phyloP scores from a whole-genome alignment of 2,113 vertebrate species.

The Sphyrna mokarran region DNA sequence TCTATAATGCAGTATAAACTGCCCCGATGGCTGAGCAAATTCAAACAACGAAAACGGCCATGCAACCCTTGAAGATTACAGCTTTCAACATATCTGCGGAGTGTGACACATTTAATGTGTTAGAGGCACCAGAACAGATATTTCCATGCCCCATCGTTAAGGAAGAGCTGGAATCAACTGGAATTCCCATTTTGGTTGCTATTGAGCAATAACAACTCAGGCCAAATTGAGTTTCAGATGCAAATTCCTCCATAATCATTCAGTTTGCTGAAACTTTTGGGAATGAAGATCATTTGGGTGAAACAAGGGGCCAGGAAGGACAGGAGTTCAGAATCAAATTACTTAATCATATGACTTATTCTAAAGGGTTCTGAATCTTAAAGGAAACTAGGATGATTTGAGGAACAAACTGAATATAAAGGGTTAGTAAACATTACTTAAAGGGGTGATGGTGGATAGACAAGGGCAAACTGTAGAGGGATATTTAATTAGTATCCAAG shows the following conservation, averaged over 20 bases:
- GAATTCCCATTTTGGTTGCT: not conserved
- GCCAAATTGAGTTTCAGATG: not conserved
- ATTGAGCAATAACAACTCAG: not conserved
- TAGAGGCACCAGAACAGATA: not conserved
- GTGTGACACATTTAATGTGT: slow-evolving; percentile 2
- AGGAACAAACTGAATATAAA: too few relatives aligned
- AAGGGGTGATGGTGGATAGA: too few relatives aligned
- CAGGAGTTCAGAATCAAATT: not conserved
- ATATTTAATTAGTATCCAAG: too few relatives aligned
- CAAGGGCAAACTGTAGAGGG: too few relatives aligned
- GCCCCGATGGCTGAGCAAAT: not conserved
- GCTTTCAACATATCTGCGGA: slow-evolving; percentile 16
- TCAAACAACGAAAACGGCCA: not conserved
- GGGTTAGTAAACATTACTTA: too few relatives aligned
- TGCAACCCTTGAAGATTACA: slow-evolving; percentile 27
- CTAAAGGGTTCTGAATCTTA: too few relatives aligned
- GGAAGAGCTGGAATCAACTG: not conserved
- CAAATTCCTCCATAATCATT: not conserved
- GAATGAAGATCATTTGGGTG: not conserved
- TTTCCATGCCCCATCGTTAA: not conserved
- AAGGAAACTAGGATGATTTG: too few relatives aligned
- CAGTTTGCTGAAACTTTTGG: not conserved
- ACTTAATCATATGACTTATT: not conserved
- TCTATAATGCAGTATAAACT: not conserved
- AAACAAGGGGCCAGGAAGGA: not conserved